Conservation (phyloP, 2,888 invertebrate species). For the Cloeon dipterum region DNA sequence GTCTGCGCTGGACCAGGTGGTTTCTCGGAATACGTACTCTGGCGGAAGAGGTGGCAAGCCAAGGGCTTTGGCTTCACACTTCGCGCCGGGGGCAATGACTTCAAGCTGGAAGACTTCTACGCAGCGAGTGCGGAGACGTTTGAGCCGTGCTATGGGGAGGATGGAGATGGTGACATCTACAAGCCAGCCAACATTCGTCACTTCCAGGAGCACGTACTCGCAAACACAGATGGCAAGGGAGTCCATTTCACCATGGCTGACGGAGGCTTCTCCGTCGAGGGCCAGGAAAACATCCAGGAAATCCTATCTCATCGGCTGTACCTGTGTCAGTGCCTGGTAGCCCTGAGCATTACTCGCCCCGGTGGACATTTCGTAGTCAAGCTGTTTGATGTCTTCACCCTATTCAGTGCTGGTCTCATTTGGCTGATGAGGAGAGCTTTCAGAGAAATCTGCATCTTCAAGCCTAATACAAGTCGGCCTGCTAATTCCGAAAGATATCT, state of each 20-base stretch:
- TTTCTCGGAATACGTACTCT: slow-evolving; percentile 87
- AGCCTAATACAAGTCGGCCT: slow-evolving; percentile 89
- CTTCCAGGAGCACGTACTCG: slow-evolving; percentile 48
- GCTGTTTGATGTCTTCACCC: slow-evolving; percentile 85
- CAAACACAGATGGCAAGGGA: slow-evolving; percentile 48
- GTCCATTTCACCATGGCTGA: slow-evolving; percentile 97
- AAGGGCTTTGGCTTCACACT: slow-evolving; percentile 95
- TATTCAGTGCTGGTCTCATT: slow-evolving; percentile 80
- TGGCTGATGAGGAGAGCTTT: slow-evolving; percentile 86
- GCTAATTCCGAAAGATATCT: slow-evolving; percentile 82
- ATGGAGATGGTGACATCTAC: slow-evolving; percentile 72
- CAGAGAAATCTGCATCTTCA: slow-evolving; percentile 62
- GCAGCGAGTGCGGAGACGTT: slow-evolving; percentile 76
- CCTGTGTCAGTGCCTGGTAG: slow-evolving; percentile 80
- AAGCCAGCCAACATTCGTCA: slow-evolving; percentile 62
- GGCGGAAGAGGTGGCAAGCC: slow-evolving; percentile 57
- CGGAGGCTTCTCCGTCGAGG: slow-evolving; percentile 92
- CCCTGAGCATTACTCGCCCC: slow-evolving; percentile 57
- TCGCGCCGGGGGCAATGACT: slow-evolving; percentile 60
- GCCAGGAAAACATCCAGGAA: slow-evolving; percentile 88
- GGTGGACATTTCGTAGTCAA: slow-evolving; percentile 89
- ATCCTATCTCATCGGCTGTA: slow-evolving; percentile 85
- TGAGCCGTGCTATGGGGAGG: slow-evolving; percentile 71
- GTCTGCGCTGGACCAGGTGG: slow-evolving; percentile 97
- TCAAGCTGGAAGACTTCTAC: slow-evolving; percentile 58